Base-by-base conservation (phyloP, 1,140 invertebrate genomes). In the Daktulosphaira vitifoliae region DNA sequence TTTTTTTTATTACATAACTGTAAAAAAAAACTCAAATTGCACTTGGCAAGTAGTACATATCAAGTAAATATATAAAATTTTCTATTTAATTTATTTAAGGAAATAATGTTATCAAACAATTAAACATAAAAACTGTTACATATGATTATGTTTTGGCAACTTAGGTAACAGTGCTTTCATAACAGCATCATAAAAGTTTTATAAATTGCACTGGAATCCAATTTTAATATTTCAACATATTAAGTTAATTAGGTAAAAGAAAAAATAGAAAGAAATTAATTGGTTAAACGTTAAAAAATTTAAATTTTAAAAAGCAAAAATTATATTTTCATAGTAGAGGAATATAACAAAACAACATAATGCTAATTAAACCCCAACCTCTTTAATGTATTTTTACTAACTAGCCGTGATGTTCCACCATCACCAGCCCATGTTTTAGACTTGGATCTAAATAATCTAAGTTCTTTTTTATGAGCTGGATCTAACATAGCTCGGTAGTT, bases 401-500 rank as follows among this genome's bases (percentile, higher is more conserved):
- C 25, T 39, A 48, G n/a, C 20, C 67, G 11, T 62, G 65, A 13
- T 23, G n/a, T 25, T 6, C 29, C 11, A 16, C 33, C 53, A 39
- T 48, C 67, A 62, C 67, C 42, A 20, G 65, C 29, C 71, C 72
- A 73, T 7, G 71, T 68, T 64, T 90, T 92, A 65, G 86, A 85
- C 71, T 90, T 89, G 65, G 79, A 80, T 18, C 88, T 79, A 71
- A 90, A 93, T 68, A 82, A 80, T 48, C 80, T 78, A 26, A 90
- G 76, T 66, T 90, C 87, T 15, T 81, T 79, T 59, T 82, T 81
- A 71, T 88, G 84, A 65, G 84, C 81, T 3, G 85, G 84, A 71
- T 92, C 82, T 38, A 82, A 73, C 90, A 94, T 94, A 5, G 85
- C 83, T 42, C 81, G 79, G 70, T 94, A 94, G 0, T 81, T 78